Percentiles rank a stretch among this genome's conserved stretches.
Conservation (phyloP, 2,888 invertebrate genomes). For the Ennomos erosarius region DNA sequence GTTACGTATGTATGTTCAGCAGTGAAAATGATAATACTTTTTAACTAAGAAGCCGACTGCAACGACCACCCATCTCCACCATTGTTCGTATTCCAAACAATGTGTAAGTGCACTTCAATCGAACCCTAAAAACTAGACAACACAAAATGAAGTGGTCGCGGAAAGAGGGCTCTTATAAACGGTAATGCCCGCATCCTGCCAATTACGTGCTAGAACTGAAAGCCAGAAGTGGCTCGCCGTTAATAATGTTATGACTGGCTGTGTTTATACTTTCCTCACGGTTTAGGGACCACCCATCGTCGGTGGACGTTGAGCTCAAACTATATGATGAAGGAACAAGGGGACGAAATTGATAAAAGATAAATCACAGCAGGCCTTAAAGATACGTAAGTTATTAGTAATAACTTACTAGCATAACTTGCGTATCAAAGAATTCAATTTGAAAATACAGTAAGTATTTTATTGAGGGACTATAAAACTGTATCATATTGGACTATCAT, state of each 20-base stretch:
- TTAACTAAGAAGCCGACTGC: too few species aligned
- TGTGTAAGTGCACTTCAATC: slow-evolving; percentile 32
- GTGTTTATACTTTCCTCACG: slow-evolving; percentile 30
- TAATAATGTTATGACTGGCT: slow-evolving; percentile 30
- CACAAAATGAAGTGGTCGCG: slow-evolving; percentile 27
- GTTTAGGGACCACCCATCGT: slow-evolving; percentile 32
- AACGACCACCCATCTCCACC: slow-evolving; percentile 3
- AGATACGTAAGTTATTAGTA: too few species aligned
- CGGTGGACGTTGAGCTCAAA: slow-evolving; percentile 1
- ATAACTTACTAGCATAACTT: too few species aligned
- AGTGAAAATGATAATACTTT: too few species aligned
- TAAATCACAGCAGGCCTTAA: too few species aligned
- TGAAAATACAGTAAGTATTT: too few species aligned
- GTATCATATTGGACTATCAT: too few species aligned
- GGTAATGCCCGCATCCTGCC: slow-evolving; percentile 54
- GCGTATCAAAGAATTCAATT: too few species aligned
- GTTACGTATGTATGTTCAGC: too few species aligned
- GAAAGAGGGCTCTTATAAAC: slow-evolving; percentile 35
- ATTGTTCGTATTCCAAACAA: slow-evolving; percentile 35
- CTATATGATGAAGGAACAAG: neutral
- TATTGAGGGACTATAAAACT: too few species aligned
- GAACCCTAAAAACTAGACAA: slow-evolving; percentile 28
- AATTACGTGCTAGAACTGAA: slow-evolving; percentile 19
- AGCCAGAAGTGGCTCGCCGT: slow-evolving; percentile 19
- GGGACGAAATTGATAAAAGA: too few species aligned